A percentile compares a stretch with the other conserved stretches of the same genome.
These are phyloP conservation scores for Lydus trimaculatus DNA, from an alignment of 2,888 invertebrate species.

Conservation along the genomic window DNA sequence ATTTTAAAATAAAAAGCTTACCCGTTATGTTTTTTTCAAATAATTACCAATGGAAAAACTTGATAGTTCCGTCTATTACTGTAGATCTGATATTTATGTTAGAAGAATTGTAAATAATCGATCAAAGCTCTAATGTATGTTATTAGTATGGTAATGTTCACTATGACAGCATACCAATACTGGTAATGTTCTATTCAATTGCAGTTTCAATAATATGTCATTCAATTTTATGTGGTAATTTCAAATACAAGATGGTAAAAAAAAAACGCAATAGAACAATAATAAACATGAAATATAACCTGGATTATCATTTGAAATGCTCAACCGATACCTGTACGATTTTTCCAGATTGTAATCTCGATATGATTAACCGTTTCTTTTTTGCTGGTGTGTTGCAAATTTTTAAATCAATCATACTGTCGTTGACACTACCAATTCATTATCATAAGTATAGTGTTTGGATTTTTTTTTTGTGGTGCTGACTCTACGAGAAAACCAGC, in stretches of 20 bases:
- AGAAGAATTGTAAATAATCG: neutral
- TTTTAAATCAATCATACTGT: neutral
- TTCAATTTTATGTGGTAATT: neutral
- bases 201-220: neutral
- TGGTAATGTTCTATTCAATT: slow-evolving; percentile 4
- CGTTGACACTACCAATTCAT: neutral
- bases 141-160: neutral
- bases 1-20: no score
- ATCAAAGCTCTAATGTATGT: neutral
- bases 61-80: neutral
- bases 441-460: neutral
- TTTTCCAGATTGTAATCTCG: neutral
- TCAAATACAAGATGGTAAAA: neutral
- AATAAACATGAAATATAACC: slow-evolving; percentile 2
- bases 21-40: neutral
- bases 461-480: neutral
- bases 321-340: neutral
- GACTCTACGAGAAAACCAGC: neutral
- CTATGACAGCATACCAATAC: neutral
- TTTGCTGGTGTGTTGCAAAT: neutral
- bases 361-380: neutral
- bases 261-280: neutral
- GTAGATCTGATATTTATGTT: neutral
- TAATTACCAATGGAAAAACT: neutral
- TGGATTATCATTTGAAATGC: slow-evolving; percentile 2